Base-by-base conservation (phyloP, 64 coral and sea anemone species). In the Catalaphyllia jardinei region DNA sequence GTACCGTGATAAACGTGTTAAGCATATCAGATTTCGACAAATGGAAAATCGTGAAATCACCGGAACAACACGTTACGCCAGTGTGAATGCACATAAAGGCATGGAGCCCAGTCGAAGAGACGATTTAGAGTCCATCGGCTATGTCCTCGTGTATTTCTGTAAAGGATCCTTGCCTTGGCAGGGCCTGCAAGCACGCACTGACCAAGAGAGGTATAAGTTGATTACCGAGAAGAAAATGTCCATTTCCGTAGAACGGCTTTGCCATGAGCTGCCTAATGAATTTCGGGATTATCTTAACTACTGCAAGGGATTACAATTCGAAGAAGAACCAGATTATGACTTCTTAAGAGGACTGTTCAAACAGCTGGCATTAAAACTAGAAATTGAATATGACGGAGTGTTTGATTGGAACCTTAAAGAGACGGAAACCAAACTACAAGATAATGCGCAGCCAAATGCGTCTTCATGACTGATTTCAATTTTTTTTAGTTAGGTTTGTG, bases 101-200 rank as follows among this genome's bases (percentile, higher is more conserved):
- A 91, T 95, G 75, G 94, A 95, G 86, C 89, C 75, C 19, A 95
- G 94, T 72, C 94, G 94, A 11, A 91, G 94, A 38, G 94, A 95
- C 22, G 94, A 95, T 59, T 76, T 95, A 71, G 94, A 92, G 22
- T 61, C 89, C 38, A 35, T 95, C 9, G 94, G 94, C 24, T 95
- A 88, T 83, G 89, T 95, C 22, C 69, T 95, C 7, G 35, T 92
- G 17, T 95, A 95, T 38, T 95, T 95, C 62, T 49, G 80, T 8
- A 91, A 88, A 78, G 94, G 94, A 2, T 87, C 83, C 28, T 79
- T 95, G 22, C 94, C 94, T 2, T 95, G 94, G 94, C 94, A 95
- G 24, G 94, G 94, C 33, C 84, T 95, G 19, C 79, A 91, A 60
- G 89, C 87, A 17, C 76, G 86, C 16, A 93, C 51, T 11, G 89